phyloP scores from a whole-genome alignment of 2,888 invertebrate genomes.

The Tanypteryx hageni region DNA sequence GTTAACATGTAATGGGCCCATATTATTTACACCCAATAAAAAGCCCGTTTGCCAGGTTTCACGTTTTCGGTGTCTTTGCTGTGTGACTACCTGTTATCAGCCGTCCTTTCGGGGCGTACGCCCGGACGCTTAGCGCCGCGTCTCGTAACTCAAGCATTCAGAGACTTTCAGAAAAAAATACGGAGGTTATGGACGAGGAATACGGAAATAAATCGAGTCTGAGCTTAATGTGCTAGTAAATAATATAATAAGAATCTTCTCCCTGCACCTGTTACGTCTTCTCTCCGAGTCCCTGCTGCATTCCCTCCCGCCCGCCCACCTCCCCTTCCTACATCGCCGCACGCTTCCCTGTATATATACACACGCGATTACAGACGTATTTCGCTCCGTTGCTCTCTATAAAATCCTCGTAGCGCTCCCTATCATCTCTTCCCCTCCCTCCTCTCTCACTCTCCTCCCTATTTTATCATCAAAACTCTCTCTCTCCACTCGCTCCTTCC shows the following conservation, averaged over 20 bases:
- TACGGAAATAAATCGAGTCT: neutral
- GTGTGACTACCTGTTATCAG: too few relatives aligned
- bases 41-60: too few relatives aligned
- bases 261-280: constrained; percentile 22
- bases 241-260: constrained; percentile 6
- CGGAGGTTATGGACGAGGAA: neutral
- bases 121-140: too few relatives aligned
- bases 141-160: neutral
- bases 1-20: too few relatives aligned
- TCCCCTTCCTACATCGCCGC: neutral
- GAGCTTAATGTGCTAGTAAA: neutral
- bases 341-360: neutral
- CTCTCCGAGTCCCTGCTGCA: neutral
- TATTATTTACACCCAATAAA: too few relatives aligned
- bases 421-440: neutral
- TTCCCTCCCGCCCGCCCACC: neutral
- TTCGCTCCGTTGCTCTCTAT: constrained; percentile 21
- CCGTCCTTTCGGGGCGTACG: too few relatives aligned
- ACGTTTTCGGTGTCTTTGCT: too few relatives aligned
- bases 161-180: neutral
- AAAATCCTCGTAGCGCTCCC: neutral
- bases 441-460: neutral
- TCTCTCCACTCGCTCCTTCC: neutral
- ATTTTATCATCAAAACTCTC: constrained; percentile 24
- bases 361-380: neutral